Base-by-base conservation (phyloP, 2,797 vertebrate genomes). In the Lacerta viridis region DNA sequence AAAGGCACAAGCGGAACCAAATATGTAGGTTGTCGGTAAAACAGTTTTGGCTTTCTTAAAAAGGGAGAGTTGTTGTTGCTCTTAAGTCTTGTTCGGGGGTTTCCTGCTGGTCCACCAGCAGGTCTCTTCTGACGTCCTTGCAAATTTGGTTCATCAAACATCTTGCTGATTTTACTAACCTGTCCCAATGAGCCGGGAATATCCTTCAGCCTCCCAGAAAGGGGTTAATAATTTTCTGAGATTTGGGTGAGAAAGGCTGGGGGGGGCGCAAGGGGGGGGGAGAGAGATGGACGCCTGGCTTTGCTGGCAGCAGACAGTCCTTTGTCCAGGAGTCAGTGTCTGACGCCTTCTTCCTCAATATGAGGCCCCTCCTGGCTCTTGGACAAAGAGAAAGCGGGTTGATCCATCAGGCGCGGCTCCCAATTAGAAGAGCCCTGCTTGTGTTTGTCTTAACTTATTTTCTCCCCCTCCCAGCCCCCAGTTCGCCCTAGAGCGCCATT, bases 261-360 rank as follows among this genome's bases (percentile, higher is more conserved):
- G 71, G 74, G 92, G 93, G 94, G 92, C 7, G 36, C 11, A 39
- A 94, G 89, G 68, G 91, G 94, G 94, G 94, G 91, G 59, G 39
- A 4, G 93, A 90, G 93, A 93, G 93, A 92, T 92, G 96, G 97
- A 96, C 96, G 96, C 94, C 96, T 92, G 96, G 97, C 92, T 92
- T 91, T 90, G 94, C 85, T 90, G 97, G 97, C 94, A 94, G 96
- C 94, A 96, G 97, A 98, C 97, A 97, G 96, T 90, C 95, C 96
- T 97, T 98, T 97, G 96, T 97, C 97, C 90, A 66, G 93, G 93
- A 95, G 96, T 96, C 96, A 97, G 97, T 97, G 96, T 96, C 98
- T 97, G 95, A 95, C 97, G 97, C 96, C 96, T 97, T 29, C 97
- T 93, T 96, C 94, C 96, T 94, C 96, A 95, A 96, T 94, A 89